Conservation (phyloP, 2,888 invertebrate species). For the Leucania comma region DNA sequence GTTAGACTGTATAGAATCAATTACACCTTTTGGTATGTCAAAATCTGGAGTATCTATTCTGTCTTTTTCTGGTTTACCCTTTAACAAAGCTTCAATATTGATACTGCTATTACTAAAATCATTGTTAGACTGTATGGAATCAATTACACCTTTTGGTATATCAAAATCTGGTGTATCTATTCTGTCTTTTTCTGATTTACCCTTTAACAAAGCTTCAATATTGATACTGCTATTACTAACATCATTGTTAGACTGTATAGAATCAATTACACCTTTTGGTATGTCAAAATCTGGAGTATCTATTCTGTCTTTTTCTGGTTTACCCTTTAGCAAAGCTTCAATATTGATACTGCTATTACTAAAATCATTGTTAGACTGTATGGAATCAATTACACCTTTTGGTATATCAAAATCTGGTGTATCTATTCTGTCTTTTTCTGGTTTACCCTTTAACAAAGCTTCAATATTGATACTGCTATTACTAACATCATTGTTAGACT, state of each 20-base stretch:
- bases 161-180: constrained; percentile 26
- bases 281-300: constrained; percentile 45
- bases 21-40: not conserved
- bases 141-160: constrained; percentile 5
- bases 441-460: not conserved
- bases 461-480: not conserved
- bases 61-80: not conserved
- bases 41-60: constrained; percentile 1
- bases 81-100: constrained; percentile 27
- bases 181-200: constrained; percentile 44
- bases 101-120: constrained; percentile 34
- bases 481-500: not conserved
- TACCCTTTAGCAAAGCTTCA: constrained; percentile 46
- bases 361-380: constrained; percentile 36
- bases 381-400: not conserved
- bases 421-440: not conserved
- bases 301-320: constrained; percentile 37
- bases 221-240: constrained; percentile 39
- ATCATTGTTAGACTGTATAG: constrained; percentile 28
- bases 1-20: not conserved
- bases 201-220: constrained; percentile 44
- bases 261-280: constrained; percentile 23
- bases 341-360: constrained; percentile 38
- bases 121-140: constrained; percentile 11
- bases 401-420: not conserved